phyloP scores from a whole-genome alignment of 2,113 vertebrate genomes.

The Pyrgilauda ruficollis region DNA sequence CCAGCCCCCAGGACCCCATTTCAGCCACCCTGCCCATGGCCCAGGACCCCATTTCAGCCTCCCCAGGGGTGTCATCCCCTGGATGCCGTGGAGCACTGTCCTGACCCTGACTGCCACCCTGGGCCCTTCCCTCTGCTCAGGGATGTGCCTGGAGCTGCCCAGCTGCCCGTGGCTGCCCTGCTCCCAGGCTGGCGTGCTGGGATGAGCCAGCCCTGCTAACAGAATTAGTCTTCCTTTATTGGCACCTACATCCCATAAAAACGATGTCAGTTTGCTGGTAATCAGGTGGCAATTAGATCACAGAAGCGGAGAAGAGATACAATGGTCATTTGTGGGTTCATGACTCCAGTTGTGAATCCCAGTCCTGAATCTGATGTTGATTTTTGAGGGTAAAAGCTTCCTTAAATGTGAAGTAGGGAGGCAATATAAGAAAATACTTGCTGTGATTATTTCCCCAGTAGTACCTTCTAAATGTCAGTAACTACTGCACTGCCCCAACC shows the following conservation, averaged over 20 bases:
- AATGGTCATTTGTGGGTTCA: not conserved
- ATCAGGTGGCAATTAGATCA: not conserved
- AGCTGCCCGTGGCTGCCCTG: too few relatives aligned
- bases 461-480: not conserved
- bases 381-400: not conserved
- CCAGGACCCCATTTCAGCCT: too few relatives aligned
- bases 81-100: too few relatives aligned
- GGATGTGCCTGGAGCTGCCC: not conserved
- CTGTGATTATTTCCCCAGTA: not conserved
- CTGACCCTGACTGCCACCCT: not conserved
- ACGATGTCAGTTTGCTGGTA: not conserved
- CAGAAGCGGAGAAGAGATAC: not conserved
- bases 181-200: not conserved
- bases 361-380: not conserved
- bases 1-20: not conserved
- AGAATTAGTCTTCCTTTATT: not conserved
- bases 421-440: not conserved
- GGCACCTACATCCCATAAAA: fast-evolving
- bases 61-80: not conserved
- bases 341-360: not conserved
- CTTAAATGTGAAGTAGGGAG: not conserved
- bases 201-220: not conserved
- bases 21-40: not conserved
- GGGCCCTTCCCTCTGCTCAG: not conserved
- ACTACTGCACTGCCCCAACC: fast-evolving